Conservation (phyloP, 2,797 vertebrate species). For the Echeneis naucrates region DNA sequence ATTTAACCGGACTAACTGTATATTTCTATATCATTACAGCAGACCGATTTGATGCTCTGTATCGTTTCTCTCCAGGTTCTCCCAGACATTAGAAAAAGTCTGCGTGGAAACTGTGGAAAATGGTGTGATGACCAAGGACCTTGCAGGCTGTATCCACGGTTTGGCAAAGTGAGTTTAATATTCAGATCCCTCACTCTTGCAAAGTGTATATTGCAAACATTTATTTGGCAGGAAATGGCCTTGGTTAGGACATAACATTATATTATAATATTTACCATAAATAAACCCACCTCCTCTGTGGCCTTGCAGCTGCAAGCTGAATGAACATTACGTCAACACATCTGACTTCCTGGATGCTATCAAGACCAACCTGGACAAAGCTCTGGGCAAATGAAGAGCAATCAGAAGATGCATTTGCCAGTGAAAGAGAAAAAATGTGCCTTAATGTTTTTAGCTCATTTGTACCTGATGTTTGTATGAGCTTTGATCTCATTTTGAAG, state of each 20-base stretch:
- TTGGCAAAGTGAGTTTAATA: slow-evolving; percentile 88
- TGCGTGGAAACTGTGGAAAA: slow-evolving; percentile 94
- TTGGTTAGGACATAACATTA: too few species aligned
- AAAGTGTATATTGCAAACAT: neutral
- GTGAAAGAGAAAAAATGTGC: neutral
- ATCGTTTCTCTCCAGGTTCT: slow-evolving; percentile 84
- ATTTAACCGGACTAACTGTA: neutral
- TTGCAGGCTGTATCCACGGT: slow-evolving; percentile 96
- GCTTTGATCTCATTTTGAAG: slow-evolving; percentile 51
- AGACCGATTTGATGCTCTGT: neutral
- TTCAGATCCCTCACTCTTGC: slow-evolving; percentile 80
- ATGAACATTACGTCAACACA: slow-evolving; percentile 95
- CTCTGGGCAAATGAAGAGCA: slow-evolving; percentile 87
- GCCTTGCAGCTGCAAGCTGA: slow-evolving; percentile 89
- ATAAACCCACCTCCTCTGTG: slow-evolving; percentile 72
- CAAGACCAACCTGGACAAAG: slow-evolving; percentile 92
- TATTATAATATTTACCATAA: neutral
- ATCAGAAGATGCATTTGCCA: slow-evolving; percentile 27
- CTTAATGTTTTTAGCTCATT: neutral
- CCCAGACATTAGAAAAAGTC: slow-evolving; percentile 91
- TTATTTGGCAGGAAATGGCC: too few species aligned
- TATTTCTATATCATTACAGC: neutral
- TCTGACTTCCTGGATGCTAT: slow-evolving; percentile 95
- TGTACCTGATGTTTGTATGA: slow-evolving; percentile 35
- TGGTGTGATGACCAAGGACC: slow-evolving; percentile 96